These are phyloP conservation scores for Tupaia chinensis DNA, from an alignment of 2,113 vertebrate species.

Conservation along the genomic window DNA sequence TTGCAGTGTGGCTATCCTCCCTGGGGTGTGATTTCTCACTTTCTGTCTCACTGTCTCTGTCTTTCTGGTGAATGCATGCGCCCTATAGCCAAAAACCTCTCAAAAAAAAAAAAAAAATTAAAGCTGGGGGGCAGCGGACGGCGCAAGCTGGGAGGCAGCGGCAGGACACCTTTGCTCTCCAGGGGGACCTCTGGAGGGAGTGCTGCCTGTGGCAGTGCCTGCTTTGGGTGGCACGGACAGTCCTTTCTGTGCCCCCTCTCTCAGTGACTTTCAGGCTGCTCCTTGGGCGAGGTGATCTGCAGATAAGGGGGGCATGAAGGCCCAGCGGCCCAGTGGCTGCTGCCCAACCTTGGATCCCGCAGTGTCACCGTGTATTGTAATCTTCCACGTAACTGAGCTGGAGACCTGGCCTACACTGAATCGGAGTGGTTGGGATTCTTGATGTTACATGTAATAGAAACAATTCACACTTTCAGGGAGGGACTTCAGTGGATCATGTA, in stretches of 20 bases:
- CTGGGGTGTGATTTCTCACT: too few species aligned
- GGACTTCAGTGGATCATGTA: neutral
- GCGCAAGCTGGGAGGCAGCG: too few species aligned
- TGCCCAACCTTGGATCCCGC: neutral
- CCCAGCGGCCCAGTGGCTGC: neutral
- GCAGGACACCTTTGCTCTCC: too few species aligned
- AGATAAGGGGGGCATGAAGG: neutral
- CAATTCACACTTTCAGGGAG: neutral
- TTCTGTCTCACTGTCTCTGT: too few species aligned
- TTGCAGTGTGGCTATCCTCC: too few species aligned
- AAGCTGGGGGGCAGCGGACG: too few species aligned
- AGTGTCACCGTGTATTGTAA: neutral
- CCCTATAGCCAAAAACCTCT: too few species aligned
- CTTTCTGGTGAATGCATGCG: too few species aligned
- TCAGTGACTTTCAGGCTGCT: neutral
- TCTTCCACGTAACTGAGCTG: neutral
- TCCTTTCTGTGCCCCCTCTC: neutral
- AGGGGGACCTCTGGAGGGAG: neutral
- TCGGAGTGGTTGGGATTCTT: slow-evolving; percentile 2
- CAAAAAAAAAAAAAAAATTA: too few species aligned
- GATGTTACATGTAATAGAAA: neutral
- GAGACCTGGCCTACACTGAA: neutral
- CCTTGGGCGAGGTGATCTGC: neutral
- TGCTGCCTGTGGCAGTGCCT: neutral
- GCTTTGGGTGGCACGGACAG: neutral